These are phyloP conservation scores for Paraplagusia blochii DNA, from an alignment of 2,113 vertebrate genomes.

Conservation along the genomic window DNA sequence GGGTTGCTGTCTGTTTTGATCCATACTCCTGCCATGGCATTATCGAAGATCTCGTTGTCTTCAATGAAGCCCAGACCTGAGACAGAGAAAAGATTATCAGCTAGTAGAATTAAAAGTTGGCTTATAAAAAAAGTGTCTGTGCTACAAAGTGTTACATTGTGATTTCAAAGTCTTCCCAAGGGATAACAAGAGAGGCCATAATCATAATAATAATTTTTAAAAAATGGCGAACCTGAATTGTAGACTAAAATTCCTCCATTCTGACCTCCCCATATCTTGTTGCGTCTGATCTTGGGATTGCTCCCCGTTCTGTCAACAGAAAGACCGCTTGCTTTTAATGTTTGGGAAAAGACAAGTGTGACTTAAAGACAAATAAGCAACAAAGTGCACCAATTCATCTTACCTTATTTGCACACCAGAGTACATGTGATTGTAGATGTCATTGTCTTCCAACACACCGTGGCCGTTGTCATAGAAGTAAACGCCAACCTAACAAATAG, in stretches of 20 bases:
- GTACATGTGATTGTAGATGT: slow-evolving; percentile 99
- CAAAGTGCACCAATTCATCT: slow-evolving; percentile 7
- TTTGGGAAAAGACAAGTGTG: no score
- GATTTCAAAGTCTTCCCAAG: no score
- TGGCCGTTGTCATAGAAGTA: slow-evolving; percentile 99
- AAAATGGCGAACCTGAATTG: slow-evolving; percentile 84
- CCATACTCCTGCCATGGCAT: slow-evolving; percentile 99
- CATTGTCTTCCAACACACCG: slow-evolving; percentile 97
- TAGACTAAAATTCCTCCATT: slow-evolving; percentile 99
- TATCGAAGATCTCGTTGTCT: slow-evolving; percentile 99
- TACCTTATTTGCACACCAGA: slow-evolving; percentile 99
- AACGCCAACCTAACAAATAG: slow-evolving; percentile 85
- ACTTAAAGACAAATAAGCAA: not conserved
- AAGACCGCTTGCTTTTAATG: not conserved
- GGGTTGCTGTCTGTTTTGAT: slow-evolving; percentile 99
- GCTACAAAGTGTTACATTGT: no score
- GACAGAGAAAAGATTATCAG: not conserved
- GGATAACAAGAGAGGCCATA: no score
- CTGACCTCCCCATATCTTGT: slow-evolving; percentile 99
- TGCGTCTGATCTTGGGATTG: slow-evolving; percentile 98
- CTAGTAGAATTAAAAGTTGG: no score
- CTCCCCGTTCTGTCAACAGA: slow-evolving; percentile 87
- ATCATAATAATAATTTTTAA: not conserved
- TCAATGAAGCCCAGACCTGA: slow-evolving; percentile 97
- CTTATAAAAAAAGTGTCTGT: no score